Conservation (phyloP, 2,888 invertebrate genomes). For the Eupithecia tripunctaria region DNA sequence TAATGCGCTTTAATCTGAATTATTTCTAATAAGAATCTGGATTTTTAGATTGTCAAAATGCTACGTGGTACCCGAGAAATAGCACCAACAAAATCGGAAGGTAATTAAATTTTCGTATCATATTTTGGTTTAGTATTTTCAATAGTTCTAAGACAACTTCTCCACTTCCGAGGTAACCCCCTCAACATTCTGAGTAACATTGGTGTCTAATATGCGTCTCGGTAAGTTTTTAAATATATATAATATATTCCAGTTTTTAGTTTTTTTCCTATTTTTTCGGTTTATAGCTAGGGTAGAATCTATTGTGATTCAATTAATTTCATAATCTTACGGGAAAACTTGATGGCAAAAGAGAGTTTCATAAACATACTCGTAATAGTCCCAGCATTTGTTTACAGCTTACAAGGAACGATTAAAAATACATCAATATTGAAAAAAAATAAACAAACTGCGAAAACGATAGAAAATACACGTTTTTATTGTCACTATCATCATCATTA, state of each 20-base stretch:
- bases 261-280: not conserved
- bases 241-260: not conserved
- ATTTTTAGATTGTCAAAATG: constrained; percentile 20
- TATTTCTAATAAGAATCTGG: not conserved
- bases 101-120: not conserved
- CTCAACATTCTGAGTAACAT: not conserved
- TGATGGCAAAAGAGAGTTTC: not conserved
- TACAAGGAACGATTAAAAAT: not conserved
- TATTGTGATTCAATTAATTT: not conserved
- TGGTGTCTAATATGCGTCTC: not conserved
- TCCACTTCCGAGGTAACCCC: not conserved
- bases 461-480: not conserved
- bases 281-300: not conserved
- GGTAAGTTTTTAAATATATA: not conserved
- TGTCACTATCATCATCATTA: too few species aligned
- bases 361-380: too few species aligned
- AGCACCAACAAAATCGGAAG: constrained; percentile 20
- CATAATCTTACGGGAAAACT: not conserved
- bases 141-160: not conserved
- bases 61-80: constrained; percentile 23
- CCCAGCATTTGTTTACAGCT: too few species aligned
- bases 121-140: not conserved
- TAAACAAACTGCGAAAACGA: too few species aligned
- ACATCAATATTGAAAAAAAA: too few species aligned
- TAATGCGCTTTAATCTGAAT: not conserved